Percentiles rank a stretch among this genome's conserved stretches.
Conservation (phyloP, 2,888 invertebrate genomes). For the Amiota communis region DNA sequence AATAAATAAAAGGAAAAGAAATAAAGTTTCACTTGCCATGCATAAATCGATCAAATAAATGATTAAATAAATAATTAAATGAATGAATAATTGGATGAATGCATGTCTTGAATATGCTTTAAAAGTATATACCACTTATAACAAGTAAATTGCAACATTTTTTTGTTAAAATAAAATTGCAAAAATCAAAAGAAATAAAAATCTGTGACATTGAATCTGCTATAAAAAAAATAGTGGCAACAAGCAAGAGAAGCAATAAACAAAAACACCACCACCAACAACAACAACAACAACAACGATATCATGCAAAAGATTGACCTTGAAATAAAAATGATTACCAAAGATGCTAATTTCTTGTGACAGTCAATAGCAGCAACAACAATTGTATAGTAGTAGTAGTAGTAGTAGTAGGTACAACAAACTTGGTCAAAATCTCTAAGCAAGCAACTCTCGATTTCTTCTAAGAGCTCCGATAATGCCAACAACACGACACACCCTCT, state of each 20-base stretch:
- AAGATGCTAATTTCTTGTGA: slow-evolving; percentile 64
- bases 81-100: background rate
- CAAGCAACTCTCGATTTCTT: slow-evolving; percentile 21
- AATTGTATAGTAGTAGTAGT: background rate
- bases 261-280: slow-evolving; percentile 40
- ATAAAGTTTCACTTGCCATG: slow-evolving; percentile 50
- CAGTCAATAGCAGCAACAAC: slow-evolving; percentile 43
- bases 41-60: slow-evolving; percentile 23
- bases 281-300: slow-evolving; percentile 36
- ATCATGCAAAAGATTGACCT: slow-evolving; percentile 47
- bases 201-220: slow-evolving; percentile 25
- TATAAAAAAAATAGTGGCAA: slow-evolving; percentile 22
- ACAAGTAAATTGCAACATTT: background rate
- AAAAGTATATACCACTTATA: no score
- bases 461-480: slow-evolving; percentile 7
- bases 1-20: slow-evolving; percentile 44
- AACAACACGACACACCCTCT: background rate
- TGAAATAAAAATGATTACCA: slow-evolving; percentile 55
- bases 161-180: no score
- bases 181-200: background rate
- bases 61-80: slow-evolving; percentile 5
- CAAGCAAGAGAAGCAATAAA: slow-evolving; percentile 30
- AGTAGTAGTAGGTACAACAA: no score
- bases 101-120: background rate
- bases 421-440: slow-evolving; percentile 35